Conservation (phyloP, 92 coral and sea anemone genomes). For the Umimayanthus chanpuru region DNA sequence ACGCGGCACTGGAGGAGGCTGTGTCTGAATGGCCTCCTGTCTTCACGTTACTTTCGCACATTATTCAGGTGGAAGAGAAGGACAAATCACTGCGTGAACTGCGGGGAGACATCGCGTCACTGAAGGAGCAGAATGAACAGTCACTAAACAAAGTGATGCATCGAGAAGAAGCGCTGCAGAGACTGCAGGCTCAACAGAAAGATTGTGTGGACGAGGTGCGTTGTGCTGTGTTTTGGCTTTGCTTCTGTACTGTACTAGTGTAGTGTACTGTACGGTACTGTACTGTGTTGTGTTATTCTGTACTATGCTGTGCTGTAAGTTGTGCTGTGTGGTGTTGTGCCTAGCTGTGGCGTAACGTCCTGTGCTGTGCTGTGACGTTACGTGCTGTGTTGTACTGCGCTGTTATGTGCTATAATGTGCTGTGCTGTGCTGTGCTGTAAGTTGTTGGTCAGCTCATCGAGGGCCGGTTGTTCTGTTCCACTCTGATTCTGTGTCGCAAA, state of each 20-base stretch:
- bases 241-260: background rate
- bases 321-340: background rate
- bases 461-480: background rate
- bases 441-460: background rate
- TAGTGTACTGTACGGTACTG: background rate
- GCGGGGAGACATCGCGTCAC: conserved; percentile 58
- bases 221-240: background rate
- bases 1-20: no score
- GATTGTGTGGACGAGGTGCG: conserved; percentile 96
- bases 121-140: conserved; percentile 76
- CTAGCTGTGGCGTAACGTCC: background rate
- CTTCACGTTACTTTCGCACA: background rate
- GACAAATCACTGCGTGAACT: conserved; percentile 73
- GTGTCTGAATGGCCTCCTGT: no score
- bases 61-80: conserved; percentile 80
- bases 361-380: background rate
- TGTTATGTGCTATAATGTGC: background rate
- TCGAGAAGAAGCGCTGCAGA: conserved; percentile 95
- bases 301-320: background rate
- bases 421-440: background rate
- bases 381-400: background rate
- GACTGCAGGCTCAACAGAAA: conserved; percentile 96
- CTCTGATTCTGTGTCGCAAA: background rate
- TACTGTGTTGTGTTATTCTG: background rate
- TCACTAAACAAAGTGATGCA: conserved; percentile 83